These are phyloP conservation scores for Euproctis similis DNA, from an alignment of 2,888 invertebrate genomes.

Conservation along the genomic window DNA sequence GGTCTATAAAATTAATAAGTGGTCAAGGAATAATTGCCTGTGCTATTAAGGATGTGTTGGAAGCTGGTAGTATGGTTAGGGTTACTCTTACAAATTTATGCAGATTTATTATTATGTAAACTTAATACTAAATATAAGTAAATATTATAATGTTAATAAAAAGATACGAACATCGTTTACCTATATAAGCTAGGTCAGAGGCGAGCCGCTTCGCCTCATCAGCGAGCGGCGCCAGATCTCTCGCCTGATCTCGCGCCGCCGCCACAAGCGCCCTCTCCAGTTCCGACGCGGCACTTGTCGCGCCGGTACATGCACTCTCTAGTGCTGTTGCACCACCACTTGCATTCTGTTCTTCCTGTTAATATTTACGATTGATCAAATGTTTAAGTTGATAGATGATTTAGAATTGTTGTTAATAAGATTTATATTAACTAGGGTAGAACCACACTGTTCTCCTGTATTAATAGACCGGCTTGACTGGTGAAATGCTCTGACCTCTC, in stretches of 20 bases:
- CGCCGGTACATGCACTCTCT: slow-evolving; percentile 77
- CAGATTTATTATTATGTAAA: no score
- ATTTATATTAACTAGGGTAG: no score
- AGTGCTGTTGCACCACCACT: slow-evolving; percentile 61
- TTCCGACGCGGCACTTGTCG: slow-evolving; percentile 90
- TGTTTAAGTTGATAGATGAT: no score
- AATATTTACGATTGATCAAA: slow-evolving; percentile 11
- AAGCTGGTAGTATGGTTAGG: no score
- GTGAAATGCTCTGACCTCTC: no score
- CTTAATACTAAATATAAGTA: no score
- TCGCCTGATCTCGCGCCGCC: slow-evolving; percentile 69
- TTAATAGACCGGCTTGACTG: no score
- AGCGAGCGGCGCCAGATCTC: slow-evolving; percentile 61
- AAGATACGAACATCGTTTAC: slow-evolving; percentile 39
- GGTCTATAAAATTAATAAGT: no score
- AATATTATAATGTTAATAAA: slow-evolving; percentile 6
- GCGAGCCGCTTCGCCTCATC: slow-evolving; percentile 64
- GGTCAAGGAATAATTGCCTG: no score
- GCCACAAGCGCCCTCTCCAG: slow-evolving; percentile 85
- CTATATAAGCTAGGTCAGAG: slow-evolving; percentile 68
- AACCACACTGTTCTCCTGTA: no score
- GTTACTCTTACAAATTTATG: no score
- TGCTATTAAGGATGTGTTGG: no score
- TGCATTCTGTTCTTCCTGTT: slow-evolving; percentile 60
- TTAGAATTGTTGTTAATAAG: neutral